These are phyloP conservation scores for Calameuta pallipes DNA, from an alignment of 2,888 invertebrate genomes.

Conservation along the genomic window DNA sequence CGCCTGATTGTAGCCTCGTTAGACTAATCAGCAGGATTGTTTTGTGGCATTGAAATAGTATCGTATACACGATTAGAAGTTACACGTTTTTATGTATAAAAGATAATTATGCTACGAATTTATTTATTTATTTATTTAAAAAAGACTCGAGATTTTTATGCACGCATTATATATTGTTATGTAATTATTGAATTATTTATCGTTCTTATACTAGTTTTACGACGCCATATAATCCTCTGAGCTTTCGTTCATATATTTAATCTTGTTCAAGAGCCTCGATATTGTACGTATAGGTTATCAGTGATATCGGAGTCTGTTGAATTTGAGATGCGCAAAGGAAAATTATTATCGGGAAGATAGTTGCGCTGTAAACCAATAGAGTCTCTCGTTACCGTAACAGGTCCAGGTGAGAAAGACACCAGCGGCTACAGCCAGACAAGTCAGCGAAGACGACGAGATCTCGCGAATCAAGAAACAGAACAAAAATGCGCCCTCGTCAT, in stretches of 20 bases:
- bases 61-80: not conserved
- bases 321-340: not conserved
- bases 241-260: not conserved
- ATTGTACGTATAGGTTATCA: not conserved
- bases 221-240: not conserved
- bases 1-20: conserved; percentile 1
- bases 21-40: not conserved
- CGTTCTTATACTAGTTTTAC: not conserved
- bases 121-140: not conserved
- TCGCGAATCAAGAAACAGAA: conserved; percentile 88
- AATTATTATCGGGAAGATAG: conserved; percentile 2
- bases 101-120: not conserved
- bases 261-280: not conserved
- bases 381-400: conserved; percentile 34
- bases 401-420: conserved; percentile 56
- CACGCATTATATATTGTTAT: not conserved
- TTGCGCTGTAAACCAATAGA: conserved; percentile 20
- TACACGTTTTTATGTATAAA: not conserved
- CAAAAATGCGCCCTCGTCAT: conserved; percentile 71
- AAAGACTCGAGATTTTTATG: not conserved
- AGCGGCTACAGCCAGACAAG: conserved; percentile 77
- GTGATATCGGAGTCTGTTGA: not conserved
- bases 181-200: not conserved
- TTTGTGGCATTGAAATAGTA: not conserved
- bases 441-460: conserved; percentile 92